Conservation (phyloP, 2,797 vertebrate genomes). For the Danio kyathit region DNA sequence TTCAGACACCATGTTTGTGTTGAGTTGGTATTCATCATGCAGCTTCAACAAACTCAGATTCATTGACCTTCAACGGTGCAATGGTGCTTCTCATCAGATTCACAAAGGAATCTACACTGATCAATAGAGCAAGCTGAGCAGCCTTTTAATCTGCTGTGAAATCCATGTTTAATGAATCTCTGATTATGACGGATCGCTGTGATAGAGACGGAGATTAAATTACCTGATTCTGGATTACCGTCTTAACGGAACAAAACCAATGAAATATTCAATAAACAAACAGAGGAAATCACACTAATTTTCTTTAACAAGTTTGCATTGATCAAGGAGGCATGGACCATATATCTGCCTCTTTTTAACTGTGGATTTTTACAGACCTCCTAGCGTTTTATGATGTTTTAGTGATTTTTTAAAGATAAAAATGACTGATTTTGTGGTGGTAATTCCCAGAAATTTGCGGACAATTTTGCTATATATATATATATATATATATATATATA, state of each 20-base stretch:
- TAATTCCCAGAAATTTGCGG: no score
- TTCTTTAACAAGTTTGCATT: slow-evolving; percentile 49
- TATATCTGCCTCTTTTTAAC: not conserved
- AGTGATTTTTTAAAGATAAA: no score
- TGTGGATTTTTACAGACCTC: not conserved
- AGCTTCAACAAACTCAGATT: not conserved
- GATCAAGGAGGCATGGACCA: slow-evolving; percentile 58
- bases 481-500: no score
- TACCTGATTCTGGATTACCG: slow-evolving; percentile 17
- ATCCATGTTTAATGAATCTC: slow-evolving; percentile 42
- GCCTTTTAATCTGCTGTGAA: slow-evolving; percentile 33
- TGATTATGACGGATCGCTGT: slow-evolving; percentile 26
- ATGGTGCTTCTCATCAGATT: slow-evolving; percentile 13
- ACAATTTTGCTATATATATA: no score
- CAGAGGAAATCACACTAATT: slow-evolving; percentile 6
- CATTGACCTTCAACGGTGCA: not conserved
- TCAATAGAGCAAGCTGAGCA: slow-evolving; percentile 35
- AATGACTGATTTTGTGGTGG: no score
- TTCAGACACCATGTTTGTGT: not conserved
- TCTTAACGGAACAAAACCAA: slow-evolving; percentile 18
- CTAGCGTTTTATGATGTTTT: no score
- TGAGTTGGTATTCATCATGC: not conserved
- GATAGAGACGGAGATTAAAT: slow-evolving; percentile 34
- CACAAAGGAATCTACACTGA: slow-evolving; percentile 24
- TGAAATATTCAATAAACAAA: slow-evolving; percentile 40